Conservation (phyloP, 64 coral and sea anemone species). For the Pocillopora damicornis region DNA sequence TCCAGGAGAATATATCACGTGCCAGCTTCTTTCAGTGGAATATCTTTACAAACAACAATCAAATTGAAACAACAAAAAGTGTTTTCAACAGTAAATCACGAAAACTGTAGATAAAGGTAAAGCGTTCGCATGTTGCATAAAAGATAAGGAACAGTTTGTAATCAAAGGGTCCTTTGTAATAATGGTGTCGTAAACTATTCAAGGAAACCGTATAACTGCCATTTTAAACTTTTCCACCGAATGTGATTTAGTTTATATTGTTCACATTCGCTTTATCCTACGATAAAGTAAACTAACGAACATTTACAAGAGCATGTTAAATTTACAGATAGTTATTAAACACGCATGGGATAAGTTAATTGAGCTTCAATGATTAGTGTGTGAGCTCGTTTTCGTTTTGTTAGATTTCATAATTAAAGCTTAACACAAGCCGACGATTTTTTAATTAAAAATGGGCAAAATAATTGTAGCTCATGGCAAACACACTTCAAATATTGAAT, state of each 20-base stretch:
- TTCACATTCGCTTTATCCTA: background rate
- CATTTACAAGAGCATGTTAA: constrained; percentile 10
- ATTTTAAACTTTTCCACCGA: background rate
- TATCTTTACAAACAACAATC: background rate
- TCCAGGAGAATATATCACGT: background rate
- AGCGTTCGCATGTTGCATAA: background rate
- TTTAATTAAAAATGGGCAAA: constrained; percentile 9
- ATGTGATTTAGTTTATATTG: background rate
- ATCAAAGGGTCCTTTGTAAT: background rate
- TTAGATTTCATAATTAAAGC: constrained; percentile 31
- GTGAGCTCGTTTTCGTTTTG: constrained; percentile 3
- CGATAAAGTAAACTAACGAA: background rate
- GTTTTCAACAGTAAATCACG: background rate
- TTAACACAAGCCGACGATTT: background rate
- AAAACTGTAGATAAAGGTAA: background rate
- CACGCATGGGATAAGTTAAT: constrained; percentile 17
- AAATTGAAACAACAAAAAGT: background rate
- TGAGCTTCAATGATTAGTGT: background rate
- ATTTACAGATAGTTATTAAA: constrained; percentile 7
- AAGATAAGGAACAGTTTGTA: background rate
- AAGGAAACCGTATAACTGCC: background rate
- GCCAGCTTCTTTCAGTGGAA: background rate
- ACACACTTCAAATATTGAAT: background rate
- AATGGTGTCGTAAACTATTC: background rate
- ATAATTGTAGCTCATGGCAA: background rate